Evolutionary conservation across 1,140 invertebrate species (phyloP).

Genomic region (Oryctes rhinoceros): DNA sequence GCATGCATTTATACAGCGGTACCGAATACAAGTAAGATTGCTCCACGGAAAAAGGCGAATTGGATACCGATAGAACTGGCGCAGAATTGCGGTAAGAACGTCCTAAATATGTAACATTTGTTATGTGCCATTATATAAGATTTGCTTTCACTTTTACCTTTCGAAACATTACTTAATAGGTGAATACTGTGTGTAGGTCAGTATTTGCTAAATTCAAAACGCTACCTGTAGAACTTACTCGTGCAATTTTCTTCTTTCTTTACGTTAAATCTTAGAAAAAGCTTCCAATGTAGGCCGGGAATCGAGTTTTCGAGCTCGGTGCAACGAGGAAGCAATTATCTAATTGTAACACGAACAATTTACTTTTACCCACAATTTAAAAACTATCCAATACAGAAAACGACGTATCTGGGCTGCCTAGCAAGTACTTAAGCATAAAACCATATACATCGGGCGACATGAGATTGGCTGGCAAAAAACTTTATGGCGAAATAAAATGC

Average conservation of each 20-base stretch:
- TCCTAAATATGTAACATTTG: conserved; percentile 22
- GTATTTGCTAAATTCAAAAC: background rate
- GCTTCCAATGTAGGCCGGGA: background rate
- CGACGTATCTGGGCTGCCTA: too few relatives aligned
- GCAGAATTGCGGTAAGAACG: conserved; percentile 5
- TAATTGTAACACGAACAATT: too few relatives aligned
- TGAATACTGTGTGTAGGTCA: conserved; percentile 8
- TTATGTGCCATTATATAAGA: conserved; percentile 9
- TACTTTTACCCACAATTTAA: too few relatives aligned
- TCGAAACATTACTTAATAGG: conserved; percentile 22
- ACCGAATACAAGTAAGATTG: background rate
- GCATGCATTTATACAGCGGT: background rate
- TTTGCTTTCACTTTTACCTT: conserved; percentile 22
- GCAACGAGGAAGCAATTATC: too few relatives aligned
- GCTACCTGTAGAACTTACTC: background rate
- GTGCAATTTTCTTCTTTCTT: background rate
- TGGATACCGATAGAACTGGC: background rate
- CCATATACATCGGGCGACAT: too few relatives aligned
- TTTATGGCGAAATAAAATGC: too few relatives aligned
- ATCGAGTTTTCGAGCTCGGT: too few relatives aligned
- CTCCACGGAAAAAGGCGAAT: background rate
- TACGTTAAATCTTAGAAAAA: background rate
- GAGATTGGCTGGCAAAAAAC: too few relatives aligned
- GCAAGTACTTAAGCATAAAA: too few relatives aligned
- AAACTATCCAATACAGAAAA: too few relatives aligned